phyloP scores from a whole-genome alignment of 2,888 invertebrate species.

The Pteria penguin region DNA sequence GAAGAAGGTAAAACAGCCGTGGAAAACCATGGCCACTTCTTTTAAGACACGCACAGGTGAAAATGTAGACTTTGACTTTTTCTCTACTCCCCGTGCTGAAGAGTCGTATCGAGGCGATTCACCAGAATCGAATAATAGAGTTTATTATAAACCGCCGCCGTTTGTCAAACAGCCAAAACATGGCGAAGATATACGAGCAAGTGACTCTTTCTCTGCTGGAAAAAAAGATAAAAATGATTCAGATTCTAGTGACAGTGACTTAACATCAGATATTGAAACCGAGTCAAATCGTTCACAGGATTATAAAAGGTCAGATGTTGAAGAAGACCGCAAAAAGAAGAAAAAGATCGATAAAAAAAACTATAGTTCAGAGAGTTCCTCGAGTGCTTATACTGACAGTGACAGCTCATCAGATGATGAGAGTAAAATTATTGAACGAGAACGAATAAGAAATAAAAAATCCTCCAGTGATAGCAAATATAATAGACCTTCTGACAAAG shows the following conservation, averaged over 20 bases:
- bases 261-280: constrained; percentile 40
- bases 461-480: constrained; percentile 13
- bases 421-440: constrained; percentile 29
- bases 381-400: constrained; percentile 64
- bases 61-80: constrained; percentile 68
- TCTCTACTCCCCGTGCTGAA: constrained; percentile 57
- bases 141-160: constrained; percentile 28
- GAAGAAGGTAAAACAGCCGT: not conserved
- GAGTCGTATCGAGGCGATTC: not conserved
- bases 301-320: not conserved
- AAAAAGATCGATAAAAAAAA: not conserved
- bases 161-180: constrained; percentile 25
- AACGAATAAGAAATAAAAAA: constrained; percentile 25
- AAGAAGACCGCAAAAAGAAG: not conserved
- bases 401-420: constrained; percentile 44
- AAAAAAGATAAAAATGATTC: constrained; percentile 36
- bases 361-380: constrained; percentile 21
- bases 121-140: constrained; percentile 9
- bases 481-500: constrained; percentile 29
- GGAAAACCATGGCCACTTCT: constrained; percentile 15
- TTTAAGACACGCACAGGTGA: constrained; percentile 33
- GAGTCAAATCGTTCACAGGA: constrained; percentile 51
- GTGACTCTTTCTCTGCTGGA: not conserved
- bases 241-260: constrained; percentile 45
- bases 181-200: constrained; percentile 30